Evolutionary conservation across 2,797 vertebrate genomes (phyloP), one percentile per base, ranked within the genome.

Genomic region (Oceanodroma leucorhoa): DNA sequence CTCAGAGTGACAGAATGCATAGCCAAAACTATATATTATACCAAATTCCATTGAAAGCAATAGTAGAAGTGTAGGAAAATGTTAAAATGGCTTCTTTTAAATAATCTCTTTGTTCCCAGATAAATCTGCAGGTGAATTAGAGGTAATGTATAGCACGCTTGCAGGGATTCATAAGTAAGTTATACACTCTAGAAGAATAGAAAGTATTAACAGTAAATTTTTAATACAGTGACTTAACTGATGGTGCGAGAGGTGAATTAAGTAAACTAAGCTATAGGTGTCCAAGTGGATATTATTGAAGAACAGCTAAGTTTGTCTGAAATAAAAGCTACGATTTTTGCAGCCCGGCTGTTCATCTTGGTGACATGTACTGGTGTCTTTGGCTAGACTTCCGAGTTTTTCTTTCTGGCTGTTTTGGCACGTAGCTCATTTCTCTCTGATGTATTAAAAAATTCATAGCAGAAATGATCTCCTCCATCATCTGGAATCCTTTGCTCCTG

Each of bases 41-140:
- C 65, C 51, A 93, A 89, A 96, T 97, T 93, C 90, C 75, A 71
- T 45, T 95, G 93, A 93, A 97, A 96, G 46, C 71, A 81, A 27
- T 46, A 71, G 81, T 43, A 62, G 67, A 89, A 94, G 48, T 75
- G 43, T 70, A 88, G 87, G 32, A 93, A 95, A 96, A 96, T 70
- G 51, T 94, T 96, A 86, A 87, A 94, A 71, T 87, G 3, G 40
- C 40, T 94, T 88, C 23, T 77, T 95, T 96, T 84, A 95, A 87
- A 81, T 85, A 93, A 76, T 94, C 51, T 73, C 83, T 90, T 87
- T 96, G 86, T 95, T 94, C 89, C 85, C 32, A 85, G 89, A 36
- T 77, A 94, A 96, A 79, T 60, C 46, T 96, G 92, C 57, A 72
- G 87, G 78, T 93, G 77, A 94, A 88, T 89, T 95, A 76, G 55